A percentile compares a stretch with the other conserved stretches of the same genome.
Conservation (phyloP, 2,888 invertebrate genomes). For the Cheilosia soror region DNA sequence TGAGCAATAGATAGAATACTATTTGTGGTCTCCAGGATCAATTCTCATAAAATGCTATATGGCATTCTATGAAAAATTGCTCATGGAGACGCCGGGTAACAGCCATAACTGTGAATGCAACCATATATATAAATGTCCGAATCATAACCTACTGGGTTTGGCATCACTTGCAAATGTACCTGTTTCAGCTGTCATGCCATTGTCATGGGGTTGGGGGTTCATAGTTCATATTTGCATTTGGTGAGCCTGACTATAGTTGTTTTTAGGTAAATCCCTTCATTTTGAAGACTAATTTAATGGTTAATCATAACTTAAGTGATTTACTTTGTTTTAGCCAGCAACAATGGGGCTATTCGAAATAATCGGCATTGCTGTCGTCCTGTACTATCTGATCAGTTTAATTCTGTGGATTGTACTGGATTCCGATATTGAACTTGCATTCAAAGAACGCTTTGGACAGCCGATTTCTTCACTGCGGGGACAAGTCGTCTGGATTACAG, state of each 20-base stretch:
- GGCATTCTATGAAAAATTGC: too few relatives aligned
- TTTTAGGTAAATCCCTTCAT: too few relatives aligned
- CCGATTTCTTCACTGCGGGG: conserved; percentile 85
- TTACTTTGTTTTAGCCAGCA: background rate
- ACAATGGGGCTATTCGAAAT: conserved; percentile 79
- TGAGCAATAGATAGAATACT: too few relatives aligned
- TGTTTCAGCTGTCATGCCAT: background rate
- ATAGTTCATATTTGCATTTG: too few relatives aligned
- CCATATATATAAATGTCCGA: too few relatives aligned
- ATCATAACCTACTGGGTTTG: background rate
- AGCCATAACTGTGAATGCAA: too few relatives aligned
- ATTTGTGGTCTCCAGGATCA: too few relatives aligned
- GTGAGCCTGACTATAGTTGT: too few relatives aligned
- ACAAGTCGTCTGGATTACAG: conserved; percentile 93
- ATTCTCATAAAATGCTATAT: too few relatives aligned
- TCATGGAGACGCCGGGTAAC: too few relatives aligned
- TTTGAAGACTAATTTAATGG: too few relatives aligned
- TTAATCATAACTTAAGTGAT: background rate
- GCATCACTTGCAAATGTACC: background rate
- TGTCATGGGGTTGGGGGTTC: background rate
- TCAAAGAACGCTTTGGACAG: conserved; percentile 87
- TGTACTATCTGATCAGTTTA: conserved; percentile 85
- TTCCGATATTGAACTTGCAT: conserved; percentile 86
- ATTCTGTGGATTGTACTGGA: conserved; percentile 85
- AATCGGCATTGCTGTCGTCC: conserved; percentile 78